These are phyloP conservation scores for Drosophila kepulauana DNA, from an alignment of 1,140 invertebrate genomes.

Conservation along the genomic window DNA sequence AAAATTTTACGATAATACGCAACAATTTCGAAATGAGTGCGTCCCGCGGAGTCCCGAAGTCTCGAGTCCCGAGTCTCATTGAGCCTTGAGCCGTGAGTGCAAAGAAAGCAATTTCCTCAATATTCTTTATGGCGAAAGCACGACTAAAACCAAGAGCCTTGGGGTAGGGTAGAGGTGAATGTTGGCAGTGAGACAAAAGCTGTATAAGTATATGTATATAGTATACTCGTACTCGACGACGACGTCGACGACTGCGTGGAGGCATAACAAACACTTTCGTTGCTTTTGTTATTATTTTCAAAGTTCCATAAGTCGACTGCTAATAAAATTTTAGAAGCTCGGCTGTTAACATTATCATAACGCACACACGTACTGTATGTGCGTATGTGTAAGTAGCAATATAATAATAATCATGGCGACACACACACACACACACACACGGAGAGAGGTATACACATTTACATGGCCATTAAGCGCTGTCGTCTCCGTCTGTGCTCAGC, in stretches of 20 bases:
- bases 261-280: conserved; percentile 34
- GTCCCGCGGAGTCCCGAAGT: conserved; percentile 48
- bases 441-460: conserved; percentile 41
- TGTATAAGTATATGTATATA: no score
- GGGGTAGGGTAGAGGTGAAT: background rate
- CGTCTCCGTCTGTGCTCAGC: conserved; percentile 56
- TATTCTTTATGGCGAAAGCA: conserved; percentile 68
- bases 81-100: conserved; percentile 64
- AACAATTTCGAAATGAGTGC: conserved; percentile 79
- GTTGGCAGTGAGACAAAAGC: background rate
- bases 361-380: conserved; percentile 35
- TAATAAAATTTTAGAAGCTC: conserved; percentile 82
- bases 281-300: conserved; percentile 78
- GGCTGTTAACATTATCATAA: conserved; percentile 81
- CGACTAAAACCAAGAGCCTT: conserved; percentile 5
- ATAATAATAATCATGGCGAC: conserved; percentile 73
- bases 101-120: conserved; percentile 81
- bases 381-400: conserved; percentile 52
- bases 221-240: no score
- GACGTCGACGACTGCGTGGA: background rate
- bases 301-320: conserved; percentile 73
- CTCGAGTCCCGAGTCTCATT: conserved; percentile 19
- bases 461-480: conserved; percentile 72
- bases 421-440: conserved; percentile 12
- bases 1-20: conserved; percentile 80